Evolutionary conservation across 2,113 vertebrate genomes (phyloP), one percentile per base, ranked within the genome.

Genomic region (Cavia porcellus): DNA sequence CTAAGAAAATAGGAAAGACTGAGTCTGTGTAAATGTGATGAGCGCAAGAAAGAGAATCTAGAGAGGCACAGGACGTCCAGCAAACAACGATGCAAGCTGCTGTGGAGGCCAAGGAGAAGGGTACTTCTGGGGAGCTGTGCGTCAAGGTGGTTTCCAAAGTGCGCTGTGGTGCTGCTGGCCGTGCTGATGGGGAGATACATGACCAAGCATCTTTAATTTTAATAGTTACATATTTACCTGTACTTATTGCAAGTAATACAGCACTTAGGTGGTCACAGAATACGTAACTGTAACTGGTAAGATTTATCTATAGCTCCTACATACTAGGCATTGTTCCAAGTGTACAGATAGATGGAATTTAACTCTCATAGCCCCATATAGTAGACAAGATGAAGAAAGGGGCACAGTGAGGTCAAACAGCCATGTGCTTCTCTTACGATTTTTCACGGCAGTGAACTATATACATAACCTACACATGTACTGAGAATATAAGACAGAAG

Each of bases 381-480:
- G 57, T 85, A 86, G 38, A 1, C n/a, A 87, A 83, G 42, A 68
- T 47, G 28, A 92, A 87, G 47, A 92, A 90, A 66, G 68, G 88
- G 38, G 77, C 14, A 79, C 10, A 59, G 24, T 89, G 59, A 90
- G 55, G 50, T 88, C 87, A 82, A 77, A 91, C 57, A 81, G 45
- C 15, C 94, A 70, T n/a, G 35, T n/a, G 68, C 17, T 70, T 70
- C 66, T 70, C 30, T n/a, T 20, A 35, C 35, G n/a, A n/a, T 70
- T 70, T 70, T 70, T 70, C 68, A 70, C 10, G 74, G n/a, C 0
- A 3, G 45, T 47, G 47, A 45, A 2, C 57, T 35, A 4, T 24
- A 4, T 24, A 22, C 59, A 17, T 0, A 14, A 11, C 22, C 68
- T 59, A 25, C 88, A 19, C 35, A 12, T 3, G 42, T 30, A 28